These are phyloP conservation scores for Aphidius ervi DNA, from an alignment of 1,140 invertebrate species.

Conservation along the genomic window DNA sequence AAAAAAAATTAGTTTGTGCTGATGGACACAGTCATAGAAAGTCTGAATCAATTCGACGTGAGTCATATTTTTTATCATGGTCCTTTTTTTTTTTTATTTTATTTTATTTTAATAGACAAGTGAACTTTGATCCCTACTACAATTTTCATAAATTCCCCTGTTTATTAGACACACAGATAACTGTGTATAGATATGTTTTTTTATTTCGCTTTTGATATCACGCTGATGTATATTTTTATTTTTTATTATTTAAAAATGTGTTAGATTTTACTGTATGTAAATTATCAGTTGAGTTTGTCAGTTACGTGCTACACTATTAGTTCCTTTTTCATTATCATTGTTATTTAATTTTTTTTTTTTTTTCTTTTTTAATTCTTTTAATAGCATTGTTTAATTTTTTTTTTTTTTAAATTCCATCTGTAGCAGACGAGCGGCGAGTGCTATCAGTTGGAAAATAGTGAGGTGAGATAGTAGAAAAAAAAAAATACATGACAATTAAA, in stretches of 20 bases:
- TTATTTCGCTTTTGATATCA: no score
- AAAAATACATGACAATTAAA: slow-evolving; percentile 4
- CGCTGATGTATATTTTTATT: no score
- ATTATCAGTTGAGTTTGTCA: no score
- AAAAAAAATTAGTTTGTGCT: slow-evolving; percentile 37
- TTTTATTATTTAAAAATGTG: no score
- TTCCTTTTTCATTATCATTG: slow-evolving; percentile 10
- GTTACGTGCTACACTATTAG: not conserved
- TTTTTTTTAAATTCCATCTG: slow-evolving; percentile 24
- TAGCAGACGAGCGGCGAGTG: slow-evolving; percentile 33
- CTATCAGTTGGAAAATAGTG: slow-evolving; percentile 45
- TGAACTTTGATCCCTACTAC: no score
- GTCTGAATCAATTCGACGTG: slow-evolving; percentile 45
- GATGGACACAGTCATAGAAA: slow-evolving; percentile 52
- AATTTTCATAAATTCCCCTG: no score
- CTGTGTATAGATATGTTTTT: no score
- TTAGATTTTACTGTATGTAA: no score
- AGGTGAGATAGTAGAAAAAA: slow-evolving; percentile 41
- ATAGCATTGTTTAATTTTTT: slow-evolving; percentile 26
- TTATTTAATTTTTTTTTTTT: slow-evolving; percentile 27
- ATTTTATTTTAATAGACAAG: no score
- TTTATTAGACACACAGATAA: no score
- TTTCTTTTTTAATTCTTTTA: slow-evolving; percentile 3
- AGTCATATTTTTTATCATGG: slow-evolving; percentile 20
- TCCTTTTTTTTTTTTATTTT: no score